Conservation (phyloP, 2,888 invertebrate species). For the Hyalella azteca region DNA sequence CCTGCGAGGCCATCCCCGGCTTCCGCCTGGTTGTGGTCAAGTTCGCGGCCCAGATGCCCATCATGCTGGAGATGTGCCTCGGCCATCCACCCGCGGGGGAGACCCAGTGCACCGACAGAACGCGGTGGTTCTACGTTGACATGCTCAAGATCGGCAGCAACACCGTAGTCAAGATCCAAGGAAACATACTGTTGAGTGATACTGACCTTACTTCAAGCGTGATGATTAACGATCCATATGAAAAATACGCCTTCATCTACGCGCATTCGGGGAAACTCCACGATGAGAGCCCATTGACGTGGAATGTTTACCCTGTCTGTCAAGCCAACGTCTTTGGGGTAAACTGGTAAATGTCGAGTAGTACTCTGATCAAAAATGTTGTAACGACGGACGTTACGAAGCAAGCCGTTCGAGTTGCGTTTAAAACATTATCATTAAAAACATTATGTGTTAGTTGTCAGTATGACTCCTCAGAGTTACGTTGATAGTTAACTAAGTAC, state of each 20-base stretch:
- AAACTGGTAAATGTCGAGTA: not conserved
- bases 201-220: not conserved
- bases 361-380: too few relatives aligned
- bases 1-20: not conserved
- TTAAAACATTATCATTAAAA: too few relatives aligned
- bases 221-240: not conserved
- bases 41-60: not conserved
- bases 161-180: not conserved
- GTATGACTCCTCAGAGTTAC: too few relatives aligned
- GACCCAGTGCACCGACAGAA: not conserved
- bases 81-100: not conserved
- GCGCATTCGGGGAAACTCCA: not conserved
- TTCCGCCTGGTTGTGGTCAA: not conserved
- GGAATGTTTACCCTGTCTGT: not conserved
- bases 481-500: too few relatives aligned
- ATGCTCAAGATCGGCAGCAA: not conserved
- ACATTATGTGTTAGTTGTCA: too few relatives aligned
- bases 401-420: too few relatives aligned
- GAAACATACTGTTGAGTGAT: not conserved
- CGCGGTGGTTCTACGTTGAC: not conserved
- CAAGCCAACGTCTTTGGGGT: not conserved
- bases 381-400: too few relatives aligned
- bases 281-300: not conserved
- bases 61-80: not conserved
- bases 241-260: not conserved